Conservation (phyloP, 2,888 invertebrate genomes). For the Lumbricus terrestris region DNA sequence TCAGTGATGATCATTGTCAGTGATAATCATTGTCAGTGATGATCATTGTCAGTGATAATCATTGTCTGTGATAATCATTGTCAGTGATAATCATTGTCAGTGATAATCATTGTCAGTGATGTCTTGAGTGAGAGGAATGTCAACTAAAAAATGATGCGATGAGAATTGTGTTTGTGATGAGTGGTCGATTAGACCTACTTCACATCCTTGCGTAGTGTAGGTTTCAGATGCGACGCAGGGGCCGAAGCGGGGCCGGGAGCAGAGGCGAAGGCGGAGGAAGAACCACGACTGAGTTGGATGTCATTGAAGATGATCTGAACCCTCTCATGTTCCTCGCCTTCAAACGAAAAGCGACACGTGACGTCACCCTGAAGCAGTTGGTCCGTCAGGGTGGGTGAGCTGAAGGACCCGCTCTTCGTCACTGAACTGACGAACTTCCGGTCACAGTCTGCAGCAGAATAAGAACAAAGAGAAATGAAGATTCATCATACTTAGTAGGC, state of each 20-base stretch:
- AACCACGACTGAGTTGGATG: conserved; percentile 44
- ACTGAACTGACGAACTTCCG: conserved; percentile 32
- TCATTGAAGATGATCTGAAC: conserved; percentile 72
- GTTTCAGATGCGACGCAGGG: background rate
- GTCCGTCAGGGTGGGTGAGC: conserved; percentile 78
- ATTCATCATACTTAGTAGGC: background rate
- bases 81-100: too few relatives aligned
- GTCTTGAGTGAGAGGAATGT: too few relatives aligned
- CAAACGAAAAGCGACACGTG: conserved; percentile 79
- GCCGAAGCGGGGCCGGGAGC: background rate
- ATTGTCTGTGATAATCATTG: too few relatives aligned
- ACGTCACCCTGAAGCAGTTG: conserved; percentile 70
- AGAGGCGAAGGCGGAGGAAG: background rate
- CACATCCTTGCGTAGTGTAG: background rate
- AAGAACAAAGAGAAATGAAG: background rate
- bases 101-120: too few relatives aligned
- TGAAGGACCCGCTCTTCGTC: conserved; percentile 69
- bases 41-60: too few relatives aligned
- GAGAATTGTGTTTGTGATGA: too few relatives aligned
- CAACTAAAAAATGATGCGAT: too few relatives aligned
- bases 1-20: too few relatives aligned
- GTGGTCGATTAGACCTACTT: background rate
- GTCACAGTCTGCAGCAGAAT: conserved; percentile 9
- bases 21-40: too few relatives aligned
- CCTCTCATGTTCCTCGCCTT: conserved; percentile 74